Conservation (phyloP, 2,113 vertebrate species). For the Phaetusa simplex region DNA sequence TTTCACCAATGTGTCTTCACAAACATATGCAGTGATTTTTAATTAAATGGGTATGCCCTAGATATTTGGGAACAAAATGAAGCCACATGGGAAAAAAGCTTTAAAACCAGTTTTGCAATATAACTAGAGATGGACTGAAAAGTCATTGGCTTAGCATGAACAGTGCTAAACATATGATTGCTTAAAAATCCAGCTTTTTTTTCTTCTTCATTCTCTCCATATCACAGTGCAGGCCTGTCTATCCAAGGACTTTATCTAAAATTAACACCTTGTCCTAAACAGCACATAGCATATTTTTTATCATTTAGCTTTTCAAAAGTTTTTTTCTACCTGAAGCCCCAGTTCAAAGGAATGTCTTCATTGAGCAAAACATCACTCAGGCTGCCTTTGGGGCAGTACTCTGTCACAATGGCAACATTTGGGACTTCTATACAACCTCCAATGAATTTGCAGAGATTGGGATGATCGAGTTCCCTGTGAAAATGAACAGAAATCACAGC, state of each 20-base stretch:
- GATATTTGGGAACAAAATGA: neutral
- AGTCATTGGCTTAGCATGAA: neutral
- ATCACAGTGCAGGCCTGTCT: neutral
- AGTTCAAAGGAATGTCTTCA: conserved; percentile 85
- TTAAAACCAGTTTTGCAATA: neutral
- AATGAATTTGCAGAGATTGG: conserved; percentile 86
- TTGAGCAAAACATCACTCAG: conserved; percentile 81
- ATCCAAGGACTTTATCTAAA: neutral
- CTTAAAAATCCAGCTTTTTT: neutral
- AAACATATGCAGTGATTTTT: neutral
- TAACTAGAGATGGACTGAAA: neutral
- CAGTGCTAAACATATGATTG: neutral
- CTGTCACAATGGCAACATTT: conserved; percentile 83
- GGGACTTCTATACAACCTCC: conserved; percentile 83
- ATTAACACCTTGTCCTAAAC: neutral
- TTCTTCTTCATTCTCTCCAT: neutral
- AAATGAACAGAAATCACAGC: conserved; percentile 36
- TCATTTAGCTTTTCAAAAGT: neutral
- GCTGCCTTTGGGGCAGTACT: conserved; percentile 88
- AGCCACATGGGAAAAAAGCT: neutral
- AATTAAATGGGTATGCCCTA: neutral
- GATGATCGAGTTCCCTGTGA: conserved; percentile 86
- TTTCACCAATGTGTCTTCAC: neutral
- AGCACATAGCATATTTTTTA: neutral
- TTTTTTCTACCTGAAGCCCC: conserved; percentile 81